These are phyloP conservation scores for Onychostruthus taczanowskii DNA, from an alignment of 2,113 vertebrate genomes.

Conservation along the genomic window DNA sequence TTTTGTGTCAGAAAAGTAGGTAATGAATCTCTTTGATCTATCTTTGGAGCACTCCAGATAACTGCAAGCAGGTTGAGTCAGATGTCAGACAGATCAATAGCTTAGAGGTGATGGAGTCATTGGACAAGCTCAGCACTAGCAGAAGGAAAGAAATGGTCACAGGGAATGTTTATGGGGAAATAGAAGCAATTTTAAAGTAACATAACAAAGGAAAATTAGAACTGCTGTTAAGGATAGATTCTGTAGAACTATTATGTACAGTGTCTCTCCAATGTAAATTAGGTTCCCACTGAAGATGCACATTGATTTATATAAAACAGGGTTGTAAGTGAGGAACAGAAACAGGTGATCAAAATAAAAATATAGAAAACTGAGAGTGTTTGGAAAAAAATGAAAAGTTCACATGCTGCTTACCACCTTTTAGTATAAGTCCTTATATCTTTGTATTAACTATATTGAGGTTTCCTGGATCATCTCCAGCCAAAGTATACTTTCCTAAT, in stretches of 20 bases:
- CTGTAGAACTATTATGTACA: neutral
- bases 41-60: slow-evolving; percentile 47
- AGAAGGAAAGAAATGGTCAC: slow-evolving; percentile 17
- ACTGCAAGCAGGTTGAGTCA: slow-evolving; percentile 52
- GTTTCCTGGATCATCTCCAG: neutral
- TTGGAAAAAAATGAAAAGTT: neutral
- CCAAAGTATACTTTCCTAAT: neutral
- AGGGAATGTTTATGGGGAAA: neutral
- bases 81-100: slow-evolving; percentile 69
- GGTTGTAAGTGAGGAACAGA: neutral
- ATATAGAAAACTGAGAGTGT: neutral
- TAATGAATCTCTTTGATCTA: slow-evolving; percentile 34
- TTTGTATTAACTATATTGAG: neutral
- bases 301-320: neutral
- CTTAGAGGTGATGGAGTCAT: slow-evolving; percentile 19
- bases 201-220: neutral
- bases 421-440: neutral
- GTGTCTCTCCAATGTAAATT: neutral
- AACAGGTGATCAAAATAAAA: neutral
- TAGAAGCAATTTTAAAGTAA: neutral
- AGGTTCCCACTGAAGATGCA: neutral
- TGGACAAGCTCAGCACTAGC: slow-evolving; percentile 3
- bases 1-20: slow-evolving; percentile 11
- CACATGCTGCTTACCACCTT: neutral
- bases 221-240: neutral